A percentile compares a stretch with the other conserved stretches of the same genome.
phyloP scores from a whole-genome alignment of 2,888 invertebrate genomes.

The Hololepta plana region DNA sequence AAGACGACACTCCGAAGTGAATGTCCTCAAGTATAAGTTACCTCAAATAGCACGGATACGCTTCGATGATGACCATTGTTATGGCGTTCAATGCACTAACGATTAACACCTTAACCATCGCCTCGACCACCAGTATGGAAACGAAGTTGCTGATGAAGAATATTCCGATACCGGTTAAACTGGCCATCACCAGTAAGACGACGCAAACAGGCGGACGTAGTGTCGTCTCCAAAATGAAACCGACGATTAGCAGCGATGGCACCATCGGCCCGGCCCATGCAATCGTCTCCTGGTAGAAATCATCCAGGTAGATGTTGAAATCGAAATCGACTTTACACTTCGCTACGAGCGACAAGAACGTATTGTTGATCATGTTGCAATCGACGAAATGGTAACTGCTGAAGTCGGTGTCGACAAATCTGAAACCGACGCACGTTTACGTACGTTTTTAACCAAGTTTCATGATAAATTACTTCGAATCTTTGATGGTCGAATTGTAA shows the following conservation, averaged over 20 bases:
- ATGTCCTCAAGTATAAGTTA: too few relatives aligned
- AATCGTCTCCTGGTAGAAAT: slow-evolving; percentile 23
- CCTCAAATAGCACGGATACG: slow-evolving; percentile 40
- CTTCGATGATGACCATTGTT: slow-evolving; percentile 32
- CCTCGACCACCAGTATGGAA: slow-evolving; percentile 20
- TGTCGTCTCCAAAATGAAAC: slow-evolving; percentile 20
- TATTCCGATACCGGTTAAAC: slow-evolving; percentile 31
- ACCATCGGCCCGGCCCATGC: slow-evolving; percentile 28
- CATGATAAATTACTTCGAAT: slow-evolving; percentile 42
- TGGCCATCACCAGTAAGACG: slow-evolving; percentile 22
- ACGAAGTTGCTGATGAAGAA: slow-evolving; percentile 30
- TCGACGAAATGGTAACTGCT: slow-evolving; percentile 37
- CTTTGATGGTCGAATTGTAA: slow-evolving; percentile 37
- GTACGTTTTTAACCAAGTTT: slow-evolving; percentile 10
- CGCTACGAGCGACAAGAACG: slow-evolving; percentile 25
- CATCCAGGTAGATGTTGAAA: slow-evolving; percentile 38
- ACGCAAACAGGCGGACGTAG: slow-evolving; percentile 20
- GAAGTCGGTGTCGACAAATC: slow-evolving; percentile 52
- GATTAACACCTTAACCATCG: slow-evolving; percentile 29
- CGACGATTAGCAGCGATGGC: slow-evolving; percentile 26
- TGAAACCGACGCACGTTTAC: too few relatives aligned
- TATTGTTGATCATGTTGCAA: slow-evolving; percentile 37
- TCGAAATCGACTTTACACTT: slow-evolving; percentile 30
- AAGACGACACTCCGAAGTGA: too few relatives aligned
- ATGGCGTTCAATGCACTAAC: slow-evolving; percentile 32